phyloP scores from a whole-genome alignment of 23 tunicate species.

The Clavelina lepadiformis region DNA sequence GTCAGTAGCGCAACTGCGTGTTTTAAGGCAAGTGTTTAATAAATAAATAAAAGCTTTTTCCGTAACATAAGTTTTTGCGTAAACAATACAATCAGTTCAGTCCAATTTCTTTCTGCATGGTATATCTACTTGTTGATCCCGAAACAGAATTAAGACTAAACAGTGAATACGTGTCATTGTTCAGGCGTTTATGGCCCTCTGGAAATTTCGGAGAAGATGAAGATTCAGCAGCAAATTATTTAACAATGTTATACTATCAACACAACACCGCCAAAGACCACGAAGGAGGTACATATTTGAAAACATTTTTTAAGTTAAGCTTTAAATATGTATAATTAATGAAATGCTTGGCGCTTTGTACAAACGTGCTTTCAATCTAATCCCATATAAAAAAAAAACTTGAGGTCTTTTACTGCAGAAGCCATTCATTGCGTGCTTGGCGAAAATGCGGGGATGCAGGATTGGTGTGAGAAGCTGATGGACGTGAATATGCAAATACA shows the following conservation, averaged over 20 bases:
- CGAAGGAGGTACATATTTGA: too few relatives aligned
- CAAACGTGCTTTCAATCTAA: too few relatives aligned
- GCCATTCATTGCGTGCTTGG: slow-evolving; percentile 35
- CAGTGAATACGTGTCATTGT: background rate
- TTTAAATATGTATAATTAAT: too few relatives aligned
- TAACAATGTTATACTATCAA: too few relatives aligned
- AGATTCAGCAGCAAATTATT: slow-evolving; percentile 28
- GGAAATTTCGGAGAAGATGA: slow-evolving; percentile 24
- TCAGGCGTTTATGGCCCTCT: slow-evolving; percentile 30
- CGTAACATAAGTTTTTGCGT: too few relatives aligned
- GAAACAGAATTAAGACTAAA: too few relatives aligned
- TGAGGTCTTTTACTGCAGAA: slow-evolving; percentile 14
- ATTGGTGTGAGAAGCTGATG: slow-evolving; percentile 60
- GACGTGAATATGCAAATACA: slow-evolving; percentile 72
- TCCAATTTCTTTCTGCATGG: background rate
- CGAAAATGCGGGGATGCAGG: slow-evolving; percentile 22
- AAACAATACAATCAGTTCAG: too few relatives aligned
- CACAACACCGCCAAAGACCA: too few relatives aligned
- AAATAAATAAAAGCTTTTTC: too few relatives aligned
- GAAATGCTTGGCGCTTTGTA: too few relatives aligned
- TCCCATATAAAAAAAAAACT: too few relatives aligned
- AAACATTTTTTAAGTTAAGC: too few relatives aligned
- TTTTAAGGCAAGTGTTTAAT: slow-evolving; percentile 33
- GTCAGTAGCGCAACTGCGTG: slow-evolving; percentile 27
- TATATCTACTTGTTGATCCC: background rate